A percentile compares a stretch with the other conserved stretches of the same genome.
Conservation (phyloP, 2,888 invertebrate genomes). For the Eupithecia pulchellata region DNA sequence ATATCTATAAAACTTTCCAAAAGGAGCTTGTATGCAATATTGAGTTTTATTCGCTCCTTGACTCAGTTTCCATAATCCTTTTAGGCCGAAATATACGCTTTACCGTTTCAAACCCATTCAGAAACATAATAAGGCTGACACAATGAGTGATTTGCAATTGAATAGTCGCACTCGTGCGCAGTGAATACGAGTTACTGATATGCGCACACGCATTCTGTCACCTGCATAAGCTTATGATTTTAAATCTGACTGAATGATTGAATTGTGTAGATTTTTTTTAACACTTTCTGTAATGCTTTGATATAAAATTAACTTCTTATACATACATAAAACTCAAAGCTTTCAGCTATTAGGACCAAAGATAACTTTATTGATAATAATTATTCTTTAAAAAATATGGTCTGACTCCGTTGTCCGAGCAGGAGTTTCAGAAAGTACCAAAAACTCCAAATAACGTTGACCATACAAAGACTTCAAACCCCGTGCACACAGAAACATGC, state of each 20-base stretch:
- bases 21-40: background rate
- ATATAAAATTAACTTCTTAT: background rate
- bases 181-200: slow-evolving; percentile 31
- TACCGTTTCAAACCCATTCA: slow-evolving; percentile 15
- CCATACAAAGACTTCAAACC: too few relatives aligned
- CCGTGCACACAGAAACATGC: too few relatives aligned
- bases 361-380: too few relatives aligned
- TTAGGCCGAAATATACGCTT: background rate
- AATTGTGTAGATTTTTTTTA: background rate
- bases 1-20: background rate
- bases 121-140: slow-evolving; percentile 22
- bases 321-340: background rate
- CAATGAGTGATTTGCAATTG: slow-evolving; percentile 48
- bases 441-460: background rate
- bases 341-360: background rate
- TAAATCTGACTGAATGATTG: background rate
- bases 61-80: background rate
- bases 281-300: background rate
- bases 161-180: slow-evolving; percentile 42
- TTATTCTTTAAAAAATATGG: too few relatives aligned
- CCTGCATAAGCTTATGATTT: slow-evolving; percentile 34
- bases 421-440: background rate
- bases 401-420: background rate
- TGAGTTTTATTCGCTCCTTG: background rate
- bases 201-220: slow-evolving; percentile 38